Conservation (phyloP, 1,140 invertebrate genomes). For the Myzus persicae region DNA sequence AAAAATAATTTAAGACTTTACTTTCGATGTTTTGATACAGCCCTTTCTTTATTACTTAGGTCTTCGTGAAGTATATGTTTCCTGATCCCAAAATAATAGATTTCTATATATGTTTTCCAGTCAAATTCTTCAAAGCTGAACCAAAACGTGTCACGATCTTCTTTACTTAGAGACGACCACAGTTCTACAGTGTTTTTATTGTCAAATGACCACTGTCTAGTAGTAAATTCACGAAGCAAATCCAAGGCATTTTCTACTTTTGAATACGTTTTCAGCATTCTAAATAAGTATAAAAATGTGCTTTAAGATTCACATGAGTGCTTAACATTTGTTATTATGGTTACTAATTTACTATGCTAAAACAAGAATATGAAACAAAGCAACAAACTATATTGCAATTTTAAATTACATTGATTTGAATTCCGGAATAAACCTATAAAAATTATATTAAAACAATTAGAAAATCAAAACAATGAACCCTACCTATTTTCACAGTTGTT, state of each 20-base stretch:
- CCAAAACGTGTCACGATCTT: neutral
- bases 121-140: neutral
- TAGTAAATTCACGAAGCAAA: neutral
- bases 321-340: too few relatives aligned
- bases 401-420: too few relatives aligned
- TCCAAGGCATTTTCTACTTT: neutral
- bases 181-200: neutral
- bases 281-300: neutral
- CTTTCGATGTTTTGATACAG: neutral
- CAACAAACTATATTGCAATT: too few relatives aligned
- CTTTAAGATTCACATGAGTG: too few relatives aligned
- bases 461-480: too few relatives aligned
- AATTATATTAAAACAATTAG: too few relatives aligned
- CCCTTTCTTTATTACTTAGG: neutral
- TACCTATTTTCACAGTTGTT: too few relatives aligned
- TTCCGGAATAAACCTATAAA: too few relatives aligned
- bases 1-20: neutral
- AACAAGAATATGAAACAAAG: too few relatives aligned
- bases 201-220: neutral
- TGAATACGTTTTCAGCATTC: neutral
- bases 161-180: neutral
- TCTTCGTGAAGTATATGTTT: constrained; percentile 26
- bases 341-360: too few relatives aligned
- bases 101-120: neutral
- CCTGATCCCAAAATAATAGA: neutral